These are phyloP conservation scores for Tetranychus piercei DNA, from an alignment of 2,888 invertebrate species.

Conservation along the genomic window DNA sequence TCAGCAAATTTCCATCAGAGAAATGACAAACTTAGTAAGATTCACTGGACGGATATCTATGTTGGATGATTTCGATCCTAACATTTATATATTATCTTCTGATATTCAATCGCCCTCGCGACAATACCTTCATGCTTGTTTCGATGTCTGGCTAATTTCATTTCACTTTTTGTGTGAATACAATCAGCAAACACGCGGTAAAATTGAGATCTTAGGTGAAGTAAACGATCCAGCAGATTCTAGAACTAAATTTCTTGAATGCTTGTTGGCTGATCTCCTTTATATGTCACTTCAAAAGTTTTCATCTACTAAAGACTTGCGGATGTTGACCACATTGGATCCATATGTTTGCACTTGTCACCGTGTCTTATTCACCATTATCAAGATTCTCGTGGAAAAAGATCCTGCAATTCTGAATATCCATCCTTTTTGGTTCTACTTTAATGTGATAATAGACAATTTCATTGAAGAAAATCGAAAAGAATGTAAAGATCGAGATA, in stretches of 20 bases:
- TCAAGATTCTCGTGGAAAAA: not conserved
- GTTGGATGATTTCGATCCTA: not conserved
- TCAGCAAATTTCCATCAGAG: not conserved
- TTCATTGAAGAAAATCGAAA: not conserved
- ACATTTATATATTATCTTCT: not conserved
- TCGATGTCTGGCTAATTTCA: not conserved
- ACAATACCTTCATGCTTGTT: not conserved
- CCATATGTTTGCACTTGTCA: not conserved
- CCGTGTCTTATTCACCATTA: not conserved
- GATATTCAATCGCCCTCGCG: not conserved
- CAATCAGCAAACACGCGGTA: not conserved
- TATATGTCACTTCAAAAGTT: not conserved
- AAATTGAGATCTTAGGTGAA: not conserved
- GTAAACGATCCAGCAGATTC: not conserved
- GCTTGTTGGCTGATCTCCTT: not conserved
- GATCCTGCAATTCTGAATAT: not conserved
- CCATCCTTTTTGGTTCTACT: not conserved
- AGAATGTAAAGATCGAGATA: not conserved
- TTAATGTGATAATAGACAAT: not conserved
- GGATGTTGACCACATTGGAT: not conserved
- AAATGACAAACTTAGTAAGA: not conserved
- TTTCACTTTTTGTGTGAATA: not conserved
- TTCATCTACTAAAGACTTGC: not conserved
- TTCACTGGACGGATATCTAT: not conserved
- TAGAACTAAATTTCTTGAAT: not conserved